Conservation (phyloP, 2,888 invertebrate species). For the Acanthosepion pharaonis region DNA sequence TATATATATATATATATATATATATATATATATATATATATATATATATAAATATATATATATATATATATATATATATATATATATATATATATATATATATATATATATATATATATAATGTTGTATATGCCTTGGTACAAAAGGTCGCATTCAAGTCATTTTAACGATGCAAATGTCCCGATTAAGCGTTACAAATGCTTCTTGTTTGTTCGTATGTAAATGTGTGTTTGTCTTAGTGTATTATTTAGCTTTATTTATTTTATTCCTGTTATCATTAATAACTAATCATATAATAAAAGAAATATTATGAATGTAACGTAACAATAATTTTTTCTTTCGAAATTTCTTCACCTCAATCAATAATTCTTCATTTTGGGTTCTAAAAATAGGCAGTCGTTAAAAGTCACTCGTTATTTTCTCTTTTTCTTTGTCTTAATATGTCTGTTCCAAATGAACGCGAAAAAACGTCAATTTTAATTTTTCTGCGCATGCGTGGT, state of each 20-base stretch:
- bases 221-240: neutral
- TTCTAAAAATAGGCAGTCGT: constrained; percentile 12
- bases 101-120: constrained; percentile 35
- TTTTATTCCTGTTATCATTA: neutral
- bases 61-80: neutral
- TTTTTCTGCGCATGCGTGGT: constrained; percentile 1
- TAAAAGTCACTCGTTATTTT: constrained; percentile 35
- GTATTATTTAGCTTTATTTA: neutral
- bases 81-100: constrained; percentile 38
- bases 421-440: neutral
- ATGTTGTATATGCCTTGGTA: neutral
- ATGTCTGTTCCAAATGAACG: neutral
- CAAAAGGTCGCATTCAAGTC: neutral
- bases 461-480: neutral
- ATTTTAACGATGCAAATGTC: neutral
- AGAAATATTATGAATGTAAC: constrained; percentile 38
- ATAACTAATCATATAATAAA: constrained; percentile 10
- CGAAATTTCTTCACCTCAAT: neutral
- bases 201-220: neutral
- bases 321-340: neutral
- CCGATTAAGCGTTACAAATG: neutral
- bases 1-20: neutral
- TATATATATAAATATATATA: constrained; percentile 40
- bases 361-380: constrained; percentile 35
- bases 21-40: constrained; percentile 34